Conservation (phyloP, 1,140 invertebrate species). For the Polypedilum pembai region DNA sequence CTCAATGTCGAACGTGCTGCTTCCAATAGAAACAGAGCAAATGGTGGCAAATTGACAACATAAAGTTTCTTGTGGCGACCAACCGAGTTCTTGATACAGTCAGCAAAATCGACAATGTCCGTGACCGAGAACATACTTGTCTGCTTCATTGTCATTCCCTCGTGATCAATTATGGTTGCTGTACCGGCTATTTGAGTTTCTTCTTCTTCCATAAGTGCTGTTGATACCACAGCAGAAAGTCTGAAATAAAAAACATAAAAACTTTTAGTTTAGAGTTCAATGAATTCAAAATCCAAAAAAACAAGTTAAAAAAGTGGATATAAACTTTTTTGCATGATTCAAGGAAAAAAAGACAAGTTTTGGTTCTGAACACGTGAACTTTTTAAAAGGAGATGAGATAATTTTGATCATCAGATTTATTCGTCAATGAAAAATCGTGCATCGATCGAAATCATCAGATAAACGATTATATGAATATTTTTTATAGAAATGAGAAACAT, state of each 20-base stretch:
- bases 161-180: constrained; percentile 5
- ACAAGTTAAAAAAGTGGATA: no score
- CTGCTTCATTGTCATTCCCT: constrained; percentile 7
- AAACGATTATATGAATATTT: no score
- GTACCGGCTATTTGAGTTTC: constrained; percentile 21
- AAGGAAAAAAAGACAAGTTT: no score
- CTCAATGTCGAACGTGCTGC: constrained; percentile 68
- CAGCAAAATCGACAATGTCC: constrained; percentile 14
- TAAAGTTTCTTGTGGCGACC: constrained; percentile 72
- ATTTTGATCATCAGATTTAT: no score
- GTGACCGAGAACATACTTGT: neutral
- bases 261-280: no score
- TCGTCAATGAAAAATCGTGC: no score
- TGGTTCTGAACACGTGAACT: no score
- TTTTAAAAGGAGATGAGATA: no score
- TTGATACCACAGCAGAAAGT: neutral
- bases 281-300: no score
- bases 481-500: no score
- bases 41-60: constrained; percentile 71
- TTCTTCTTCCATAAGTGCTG: constrained; percentile 11
- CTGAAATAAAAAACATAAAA: neutral
- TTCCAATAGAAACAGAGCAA: constrained; percentile 68
- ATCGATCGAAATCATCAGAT: no score
- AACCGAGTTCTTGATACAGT: neutral
- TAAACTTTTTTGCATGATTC: no score